Evolutionary conservation across 2,888 invertebrate genomes (phyloP).

Genomic region (Congeria kusceri): DNA sequence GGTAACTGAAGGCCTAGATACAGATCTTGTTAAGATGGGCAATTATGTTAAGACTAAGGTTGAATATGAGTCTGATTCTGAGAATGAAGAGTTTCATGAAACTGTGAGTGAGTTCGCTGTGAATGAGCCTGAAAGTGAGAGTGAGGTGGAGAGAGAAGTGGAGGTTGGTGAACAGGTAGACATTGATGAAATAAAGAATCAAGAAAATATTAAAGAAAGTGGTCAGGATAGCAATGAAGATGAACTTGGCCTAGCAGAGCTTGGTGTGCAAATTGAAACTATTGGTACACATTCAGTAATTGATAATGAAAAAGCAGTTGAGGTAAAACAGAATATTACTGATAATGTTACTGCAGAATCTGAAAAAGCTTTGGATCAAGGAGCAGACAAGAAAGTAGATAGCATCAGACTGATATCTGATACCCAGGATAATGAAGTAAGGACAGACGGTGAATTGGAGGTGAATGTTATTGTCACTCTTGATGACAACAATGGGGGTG

Average conservation of each 20-base stretch:
- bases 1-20: too few relatives aligned
- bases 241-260: background rate
- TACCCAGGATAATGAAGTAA: background rate
- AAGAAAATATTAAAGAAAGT: background rate
- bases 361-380: background rate
- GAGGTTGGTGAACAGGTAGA: constrained; percentile 10
- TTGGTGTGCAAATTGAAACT: background rate
- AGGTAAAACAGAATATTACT: background rate
- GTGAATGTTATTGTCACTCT: background rate
- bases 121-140: constrained; percentile 3
- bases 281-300: constrained; percentile 10
- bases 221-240: background rate
- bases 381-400: constrained; percentile 2
- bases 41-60: constrained; percentile 9
- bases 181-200: constrained; percentile 1
- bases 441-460: constrained; percentile 1
- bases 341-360: too few relatives aligned
- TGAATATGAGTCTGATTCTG: constrained; percentile 1
- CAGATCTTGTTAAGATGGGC: too few relatives aligned
- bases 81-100: constrained; percentile 2
- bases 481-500: constrained; percentile 5
- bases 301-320: constrained; percentile 3
- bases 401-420: background rate
- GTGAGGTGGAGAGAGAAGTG: background rate
- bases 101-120: background rate